phyloP scores from a whole-genome alignment of 2,888 invertebrate genomes.

The Nomada goodeniana region DNA sequence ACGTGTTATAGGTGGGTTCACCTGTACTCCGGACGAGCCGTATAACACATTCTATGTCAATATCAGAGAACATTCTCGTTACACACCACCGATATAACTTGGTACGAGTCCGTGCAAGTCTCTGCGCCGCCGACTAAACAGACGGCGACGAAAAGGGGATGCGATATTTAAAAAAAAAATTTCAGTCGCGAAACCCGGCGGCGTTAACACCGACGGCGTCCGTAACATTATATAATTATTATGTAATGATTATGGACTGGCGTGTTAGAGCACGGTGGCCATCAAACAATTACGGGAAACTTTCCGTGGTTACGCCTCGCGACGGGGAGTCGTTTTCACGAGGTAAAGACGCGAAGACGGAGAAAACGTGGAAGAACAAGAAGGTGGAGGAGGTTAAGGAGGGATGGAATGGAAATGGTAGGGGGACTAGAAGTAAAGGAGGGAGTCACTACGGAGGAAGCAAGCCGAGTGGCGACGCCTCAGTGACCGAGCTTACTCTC shows the following conservation, averaged over 20 bases:
- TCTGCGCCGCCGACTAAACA: background rate
- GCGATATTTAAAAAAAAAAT: conserved; percentile 6
- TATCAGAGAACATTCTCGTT: too few relatives aligned
- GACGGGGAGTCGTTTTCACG: conserved; percentile 65
- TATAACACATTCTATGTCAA: too few relatives aligned
- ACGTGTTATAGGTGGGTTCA: too few relatives aligned
- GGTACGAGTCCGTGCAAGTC: too few relatives aligned
- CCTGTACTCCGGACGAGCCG: too few relatives aligned
- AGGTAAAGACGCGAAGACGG: conserved; percentile 62
- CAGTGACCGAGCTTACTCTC: conserved; percentile 81
- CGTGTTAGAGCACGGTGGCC: conserved; percentile 27
- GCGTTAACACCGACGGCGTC: background rate
- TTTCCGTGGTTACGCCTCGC: conserved; percentile 59
- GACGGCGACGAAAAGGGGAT: background rate
- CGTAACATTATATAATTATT: conserved; percentile 54
- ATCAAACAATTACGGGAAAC: conserved; percentile 68
- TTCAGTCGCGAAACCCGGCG: conserved; percentile 2
- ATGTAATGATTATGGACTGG: conserved; percentile 46
- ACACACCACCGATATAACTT: too few relatives aligned
- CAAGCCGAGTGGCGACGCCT: conserved; percentile 81
- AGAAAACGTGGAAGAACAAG: conserved; percentile 55
- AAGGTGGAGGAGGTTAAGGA: conserved; percentile 66
- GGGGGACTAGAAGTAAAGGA: conserved; percentile 73
- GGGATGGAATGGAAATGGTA: conserved; percentile 75
- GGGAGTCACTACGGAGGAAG: conserved; percentile 76